Base-by-base conservation (phyloP, 2,113 vertebrate species). In the Neogale vison region DNA sequence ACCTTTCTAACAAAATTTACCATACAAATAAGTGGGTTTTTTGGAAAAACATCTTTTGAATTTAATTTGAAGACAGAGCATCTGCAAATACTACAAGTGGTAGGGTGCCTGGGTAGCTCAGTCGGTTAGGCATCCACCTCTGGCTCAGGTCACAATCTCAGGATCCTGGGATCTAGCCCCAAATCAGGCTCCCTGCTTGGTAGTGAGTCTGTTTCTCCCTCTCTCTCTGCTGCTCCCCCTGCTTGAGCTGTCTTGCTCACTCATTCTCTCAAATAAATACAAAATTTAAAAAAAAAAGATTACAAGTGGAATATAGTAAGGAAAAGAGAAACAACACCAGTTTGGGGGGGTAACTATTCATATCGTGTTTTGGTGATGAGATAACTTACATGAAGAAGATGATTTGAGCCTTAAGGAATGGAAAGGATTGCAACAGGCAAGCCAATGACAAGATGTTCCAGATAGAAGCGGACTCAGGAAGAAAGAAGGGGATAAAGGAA, bases 341-440 rank as follows among this genome's bases (percentile, higher is more conserved):
- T 17, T 74, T 79, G 24, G 8, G 6, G 57, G 4, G 0, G 1
- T 2, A 11, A 15, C 0, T 24, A 39, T 50, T 79, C 3, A 6
- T 39, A 26, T 23, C 15, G 63, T n/a, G 2, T 59, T 79, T 83
- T 2, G 1, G 3, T 39, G 17, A 29, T 45, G 9, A 87, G 42
- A 2, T 13, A 80, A 26, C 86, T 63, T 80, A 94, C 21, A 21
- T 15, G 36, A 63, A 76, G 21, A 61, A 61, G 76, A 17, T 67
- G 26, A 63, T 45, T 42, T 88, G 34, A 83, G 23, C 0, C 34
- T 87, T 84, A 2, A 84, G 76, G 34, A 90, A 77, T 7, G 23
- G 15, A 52, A 95, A 52, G 1, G 2, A 61, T 13, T 83, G 84
- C 3, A 69, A 21, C 26, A 39, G 13, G 8, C 7, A 87, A 82